A percentile compares a stretch with the other conserved stretches of the same genome.
Conservation (phyloP, 1,140 invertebrate genomes). For the Chironomus tepperi region DNA sequence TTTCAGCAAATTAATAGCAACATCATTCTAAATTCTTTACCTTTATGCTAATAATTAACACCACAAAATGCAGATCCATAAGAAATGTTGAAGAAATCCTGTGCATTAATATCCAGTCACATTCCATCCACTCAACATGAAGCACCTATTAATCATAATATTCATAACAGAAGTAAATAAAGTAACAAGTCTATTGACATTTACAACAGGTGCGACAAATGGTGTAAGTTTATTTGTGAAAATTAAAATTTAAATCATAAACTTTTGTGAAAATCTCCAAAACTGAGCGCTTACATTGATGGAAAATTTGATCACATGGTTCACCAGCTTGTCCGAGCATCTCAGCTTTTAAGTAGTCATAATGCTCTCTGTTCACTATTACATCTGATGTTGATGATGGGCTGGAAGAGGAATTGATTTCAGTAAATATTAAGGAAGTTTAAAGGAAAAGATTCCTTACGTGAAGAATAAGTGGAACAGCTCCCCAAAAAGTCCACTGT, state of each 20-base stretch:
- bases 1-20: too few species aligned
- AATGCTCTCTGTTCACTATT: constrained; percentile 52
- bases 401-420: constrained; percentile 34
- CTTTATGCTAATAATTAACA: too few species aligned
- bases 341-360: constrained; percentile 61
- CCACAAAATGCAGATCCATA: too few species aligned
- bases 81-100: too few species aligned
- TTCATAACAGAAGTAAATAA: too few species aligned
- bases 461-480: constrained; percentile 60
- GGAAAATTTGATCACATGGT: constrained; percentile 49
- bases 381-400: constrained; percentile 55
- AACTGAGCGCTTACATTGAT: constrained; percentile 52
- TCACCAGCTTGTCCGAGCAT: constrained; percentile 46
- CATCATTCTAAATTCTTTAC: too few species aligned
- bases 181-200: too few species aligned
- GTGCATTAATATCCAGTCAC: too few species aligned
- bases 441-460: constrained; percentile 41
- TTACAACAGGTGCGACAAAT: too few species aligned
- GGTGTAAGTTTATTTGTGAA: constrained; percentile 31
- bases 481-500: constrained; percentile 58
- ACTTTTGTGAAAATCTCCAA: constrained; percentile 50
- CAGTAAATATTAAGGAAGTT: not conserved
- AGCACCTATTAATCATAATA: too few species aligned
- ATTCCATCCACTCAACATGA: too few species aligned
- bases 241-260: constrained; percentile 33